These are phyloP conservation scores for Nematostella vectensis DNA, from an alignment of 92 coral and sea anemone species.

Conservation along the genomic window DNA sequence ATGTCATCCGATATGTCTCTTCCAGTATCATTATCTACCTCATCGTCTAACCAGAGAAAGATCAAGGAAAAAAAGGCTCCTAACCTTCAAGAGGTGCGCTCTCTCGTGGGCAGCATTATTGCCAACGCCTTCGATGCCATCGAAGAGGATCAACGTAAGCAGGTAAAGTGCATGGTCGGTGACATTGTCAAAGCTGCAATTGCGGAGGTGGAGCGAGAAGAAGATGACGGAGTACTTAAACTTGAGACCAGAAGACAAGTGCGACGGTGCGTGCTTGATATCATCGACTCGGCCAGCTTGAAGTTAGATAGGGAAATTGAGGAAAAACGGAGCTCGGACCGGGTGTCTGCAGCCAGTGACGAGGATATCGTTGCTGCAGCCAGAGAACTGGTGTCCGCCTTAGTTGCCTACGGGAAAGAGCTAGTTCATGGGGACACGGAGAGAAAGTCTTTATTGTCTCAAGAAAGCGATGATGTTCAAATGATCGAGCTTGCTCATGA, in stretches of 20 bases:
- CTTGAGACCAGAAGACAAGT: neutral
- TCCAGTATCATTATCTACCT: neutral
- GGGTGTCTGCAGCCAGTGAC: constrained; percentile 3
- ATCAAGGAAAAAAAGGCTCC: constrained; percentile 19
- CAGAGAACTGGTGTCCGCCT: constrained; percentile 20
- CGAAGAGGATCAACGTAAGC: constrained; percentile 17
- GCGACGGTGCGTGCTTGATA: constrained; percentile 28
- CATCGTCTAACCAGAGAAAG: neutral
- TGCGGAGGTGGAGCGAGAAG: constrained; percentile 4
- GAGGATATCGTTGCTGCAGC: constrained; percentile 26
- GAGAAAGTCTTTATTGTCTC: neutral
- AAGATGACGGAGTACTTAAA: neutral
- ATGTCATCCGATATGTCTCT: neutral
- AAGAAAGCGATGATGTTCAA: neutral
- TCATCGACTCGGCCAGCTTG: constrained; percentile 38
- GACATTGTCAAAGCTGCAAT: constrained; percentile 17
- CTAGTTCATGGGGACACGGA: constrained; percentile 4
- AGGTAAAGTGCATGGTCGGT: constrained; percentile 2
- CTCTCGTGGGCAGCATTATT: constrained; percentile 27
- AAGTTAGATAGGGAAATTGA: constrained; percentile 11
- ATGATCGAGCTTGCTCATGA: constrained; percentile 6
- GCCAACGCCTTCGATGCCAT: constrained; percentile 24
- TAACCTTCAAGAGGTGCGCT: constrained; percentile 28
- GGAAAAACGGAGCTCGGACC: constrained; percentile 2
- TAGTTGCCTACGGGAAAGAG: constrained; percentile 24